phyloP scores from a whole-genome alignment of 2,113 vertebrate genomes.

The Psilopsiagon aymara region DNA sequence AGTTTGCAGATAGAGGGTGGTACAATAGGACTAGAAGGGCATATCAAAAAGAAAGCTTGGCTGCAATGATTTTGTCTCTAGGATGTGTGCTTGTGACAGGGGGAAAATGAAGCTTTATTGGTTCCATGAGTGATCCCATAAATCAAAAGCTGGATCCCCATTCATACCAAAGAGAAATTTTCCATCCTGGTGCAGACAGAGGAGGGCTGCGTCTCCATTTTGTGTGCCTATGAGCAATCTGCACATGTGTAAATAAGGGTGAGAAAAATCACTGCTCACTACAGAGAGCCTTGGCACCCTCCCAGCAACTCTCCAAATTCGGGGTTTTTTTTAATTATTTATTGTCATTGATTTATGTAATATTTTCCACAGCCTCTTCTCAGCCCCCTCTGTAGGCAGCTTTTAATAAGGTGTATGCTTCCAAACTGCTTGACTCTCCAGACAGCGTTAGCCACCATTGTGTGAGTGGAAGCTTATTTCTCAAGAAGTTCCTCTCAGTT shows the following conservation, averaged over 20 bases:
- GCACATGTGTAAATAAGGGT: background rate
- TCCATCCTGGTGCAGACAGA: background rate
- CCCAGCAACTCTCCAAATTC: background rate
- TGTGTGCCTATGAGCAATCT: background rate
- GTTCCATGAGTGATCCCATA: background rate
- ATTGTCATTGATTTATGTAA: constrained; percentile 7
- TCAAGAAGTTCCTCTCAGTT: constrained; percentile 66
- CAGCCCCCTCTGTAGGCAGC: background rate
- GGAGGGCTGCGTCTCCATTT: background rate
- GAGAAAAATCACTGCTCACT: background rate
- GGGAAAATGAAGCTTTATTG: background rate
- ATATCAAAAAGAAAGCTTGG: background rate
- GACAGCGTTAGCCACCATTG: constrained; percentile 61
- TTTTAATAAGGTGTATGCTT: constrained; percentile 65
- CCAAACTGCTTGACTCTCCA: constrained; percentile 73
- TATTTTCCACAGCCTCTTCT: constrained; percentile 25
- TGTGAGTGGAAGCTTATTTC: constrained; percentile 80
- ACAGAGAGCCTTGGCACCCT: background rate
- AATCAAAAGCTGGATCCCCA: background rate
- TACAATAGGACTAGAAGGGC: background rate
- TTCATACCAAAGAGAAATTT: background rate
- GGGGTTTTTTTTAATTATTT: background rate
- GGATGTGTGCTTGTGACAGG: background rate
- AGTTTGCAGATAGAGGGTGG: background rate
- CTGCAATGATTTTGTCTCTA: background rate